Base-by-base conservation (phyloP, 2,797 vertebrate species). In the Gymnothorax javanicus region DNA sequence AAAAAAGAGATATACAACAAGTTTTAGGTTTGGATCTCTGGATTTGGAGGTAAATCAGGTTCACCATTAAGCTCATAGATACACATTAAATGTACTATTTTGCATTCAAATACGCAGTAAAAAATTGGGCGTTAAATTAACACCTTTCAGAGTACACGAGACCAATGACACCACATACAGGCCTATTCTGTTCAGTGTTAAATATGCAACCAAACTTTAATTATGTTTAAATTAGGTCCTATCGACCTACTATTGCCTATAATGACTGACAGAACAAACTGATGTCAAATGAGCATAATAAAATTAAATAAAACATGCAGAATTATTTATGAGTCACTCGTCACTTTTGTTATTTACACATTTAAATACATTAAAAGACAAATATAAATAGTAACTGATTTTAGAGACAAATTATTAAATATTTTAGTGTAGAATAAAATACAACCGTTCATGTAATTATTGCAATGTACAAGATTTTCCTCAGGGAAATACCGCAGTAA, bases 1-100 rank as follows among this genome's bases (percentile, higher is more conserved):
- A 85, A 90, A 86, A 89, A 86, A 81, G 83, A 85, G 87, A 88
- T 88, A 88, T 64, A 88, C 89, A 89, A 90, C 92, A 92, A 91
- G 91, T 82, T 60, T 67, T 77, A 12, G 33, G 15, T 67, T 52
- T 5, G 9, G 15, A 54, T n/a, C 33, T 12, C 43, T 64, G 60
- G 23, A 52, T 33, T 20, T 56, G 52, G 9, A 13, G 4, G 52
- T 52, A 20, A 52, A 79, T 4, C 50, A 20, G 23, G 15, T 52
- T 20, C 17, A 43, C 33, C 33, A 43, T 43, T 43, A 43, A 43
- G 33, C 33, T 43, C 33, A 43, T 43, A 43, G 33, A 43, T 43
- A 43, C 33, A 2, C 1, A 43, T 43, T 43, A 43, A 43, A 43
- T 43, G 33, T 2, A 43, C 33, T 43, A 43, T 43, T 1, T 43